Conservation (phyloP, 2,888 invertebrate genomes). For the Perizoma affinitatum region DNA sequence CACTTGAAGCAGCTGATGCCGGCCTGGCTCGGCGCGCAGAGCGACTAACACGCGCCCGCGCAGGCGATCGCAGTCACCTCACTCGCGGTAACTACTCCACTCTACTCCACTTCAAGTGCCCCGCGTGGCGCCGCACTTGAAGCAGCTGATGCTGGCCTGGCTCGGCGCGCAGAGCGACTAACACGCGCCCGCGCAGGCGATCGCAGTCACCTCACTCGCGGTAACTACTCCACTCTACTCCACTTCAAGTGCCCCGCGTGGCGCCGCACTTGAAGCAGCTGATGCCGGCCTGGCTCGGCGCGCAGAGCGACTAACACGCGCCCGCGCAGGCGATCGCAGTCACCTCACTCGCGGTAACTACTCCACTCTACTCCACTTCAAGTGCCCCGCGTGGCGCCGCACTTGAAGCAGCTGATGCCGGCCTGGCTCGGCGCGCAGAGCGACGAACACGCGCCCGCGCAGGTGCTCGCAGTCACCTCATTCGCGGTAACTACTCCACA, state of each 20-base stretch:
- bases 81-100: slow-evolving; percentile 43
- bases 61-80: slow-evolving; percentile 46
- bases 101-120: no score
- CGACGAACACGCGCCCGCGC: slow-evolving; percentile 93
- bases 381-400: no score
- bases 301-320: slow-evolving; percentile 93
- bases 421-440: slow-evolving; percentile 94
- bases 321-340: slow-evolving; percentile 83
- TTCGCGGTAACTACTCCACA: slow-evolving; percentile 42
- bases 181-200: slow-evolving; percentile 88
- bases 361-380: no score
- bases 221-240: slow-evolving; percentile 31
- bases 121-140: no score
- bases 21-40: slow-evolving; percentile 93
- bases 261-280: slow-evolving; percentile 68
- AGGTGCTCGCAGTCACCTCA: slow-evolving; percentile 45
- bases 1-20: slow-evolving; percentile 85
- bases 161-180: slow-evolving; percentile 93
- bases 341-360: slow-evolving; percentile 47
- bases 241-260: no score
- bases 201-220: slow-evolving; percentile 46
- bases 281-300: slow-evolving; percentile 93
- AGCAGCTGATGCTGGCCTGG: slow-evolving; percentile 91
- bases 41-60: slow-evolving; percentile 94
- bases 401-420: slow-evolving; percentile 85